A percentile compares a stretch with the other conserved stretches of the same genome.
phyloP scores from a whole-genome alignment of 1,140 invertebrate genomes.

The Diplogasteroides magnus region DNA sequence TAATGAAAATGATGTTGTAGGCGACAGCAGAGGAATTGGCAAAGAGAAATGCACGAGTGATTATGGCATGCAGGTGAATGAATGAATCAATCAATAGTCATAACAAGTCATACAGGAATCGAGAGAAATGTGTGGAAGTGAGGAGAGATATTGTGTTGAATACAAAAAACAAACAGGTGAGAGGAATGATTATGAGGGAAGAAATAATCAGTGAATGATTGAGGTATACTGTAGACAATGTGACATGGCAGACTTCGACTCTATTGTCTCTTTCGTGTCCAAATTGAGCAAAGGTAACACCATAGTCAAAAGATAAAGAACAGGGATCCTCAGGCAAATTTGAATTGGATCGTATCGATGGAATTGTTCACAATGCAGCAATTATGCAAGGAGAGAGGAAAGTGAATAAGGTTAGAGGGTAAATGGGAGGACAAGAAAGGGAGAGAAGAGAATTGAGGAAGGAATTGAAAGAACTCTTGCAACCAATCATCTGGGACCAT shows the following conservation, averaged over 20 bases:
- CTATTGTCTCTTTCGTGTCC: conserved; percentile 45
- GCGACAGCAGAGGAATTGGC: conserved; percentile 46
- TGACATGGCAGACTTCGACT: conserved; percentile 52
- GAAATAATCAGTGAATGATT: background rate
- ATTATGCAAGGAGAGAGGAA: conserved; percentile 39
- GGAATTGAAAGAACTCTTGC: conserved; percentile 51
- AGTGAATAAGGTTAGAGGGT: conserved; percentile 31
- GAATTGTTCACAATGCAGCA: conserved; percentile 49
- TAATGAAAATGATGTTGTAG: too few species aligned
- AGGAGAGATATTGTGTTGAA: conserved; percentile 48
- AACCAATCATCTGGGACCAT: conserved; percentile 53
- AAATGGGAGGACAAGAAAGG: too few species aligned
- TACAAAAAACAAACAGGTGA: conserved; percentile 47
- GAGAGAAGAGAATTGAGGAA: conserved; percentile 20
- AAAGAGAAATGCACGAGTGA: conserved; percentile 48
- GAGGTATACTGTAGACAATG: conserved; percentile 47
- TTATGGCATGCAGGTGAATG: conserved; percentile 47
- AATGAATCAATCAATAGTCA: conserved; percentile 1
- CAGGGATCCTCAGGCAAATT: conserved; percentile 39
- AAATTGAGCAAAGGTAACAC: conserved; percentile 45
- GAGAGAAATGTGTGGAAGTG: conserved; percentile 50
- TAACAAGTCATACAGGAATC: too few species aligned
- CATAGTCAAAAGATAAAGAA: background rate
- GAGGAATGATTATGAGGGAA: background rate
- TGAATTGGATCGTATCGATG: conserved; percentile 47